These are phyloP conservation scores for Gymnoscopelus braueri DNA, from an alignment of 2,797 vertebrate species.

Conservation along the genomic window DNA sequence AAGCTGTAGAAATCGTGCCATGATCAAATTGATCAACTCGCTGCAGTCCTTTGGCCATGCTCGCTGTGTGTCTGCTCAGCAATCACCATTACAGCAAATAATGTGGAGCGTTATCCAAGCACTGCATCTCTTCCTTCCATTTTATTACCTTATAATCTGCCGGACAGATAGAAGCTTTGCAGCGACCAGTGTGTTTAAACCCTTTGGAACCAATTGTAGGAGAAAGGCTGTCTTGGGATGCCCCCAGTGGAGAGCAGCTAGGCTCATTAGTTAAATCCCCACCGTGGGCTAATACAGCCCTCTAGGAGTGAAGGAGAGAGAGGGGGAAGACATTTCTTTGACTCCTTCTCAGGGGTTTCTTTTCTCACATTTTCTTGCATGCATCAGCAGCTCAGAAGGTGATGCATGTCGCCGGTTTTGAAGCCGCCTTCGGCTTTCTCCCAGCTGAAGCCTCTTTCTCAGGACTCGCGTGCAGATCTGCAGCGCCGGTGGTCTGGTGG, in stretches of 20 bases:
- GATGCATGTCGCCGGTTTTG: constrained; percentile 59
- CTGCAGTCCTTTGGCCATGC: background rate
- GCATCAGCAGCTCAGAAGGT: constrained; percentile 82
- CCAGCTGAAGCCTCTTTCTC: constrained; percentile 36
- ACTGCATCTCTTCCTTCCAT: constrained; percentile 74
- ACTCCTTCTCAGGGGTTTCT: constrained; percentile 77
- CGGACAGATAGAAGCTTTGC: constrained; percentile 79
- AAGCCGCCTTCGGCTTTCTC: constrained; percentile 65
- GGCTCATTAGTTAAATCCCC: constrained; percentile 89
- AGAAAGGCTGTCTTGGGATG: constrained; percentile 85
- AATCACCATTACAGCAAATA: constrained; percentile 69
- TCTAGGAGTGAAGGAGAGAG: constrained; percentile 75
- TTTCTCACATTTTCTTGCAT: constrained; percentile 81
- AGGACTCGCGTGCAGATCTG: constrained; percentile 15
- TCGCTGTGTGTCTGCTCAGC: constrained; percentile 28
- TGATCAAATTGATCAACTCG: constrained; percentile 38
- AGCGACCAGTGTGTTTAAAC: constrained; percentile 81
- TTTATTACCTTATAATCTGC: constrained; percentile 83
- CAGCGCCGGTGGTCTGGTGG: constrained; percentile 46
- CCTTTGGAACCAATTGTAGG: constrained; percentile 89
- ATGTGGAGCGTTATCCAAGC: constrained; percentile 57
- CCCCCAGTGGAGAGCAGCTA: constrained; percentile 82
- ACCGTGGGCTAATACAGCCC: constrained; percentile 83
- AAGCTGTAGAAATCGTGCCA: background rate
- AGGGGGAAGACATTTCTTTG: constrained; percentile 81